Percentiles rank a stretch among this genome's conserved stretches.
phyloP scores from a whole-genome alignment of 2,888 invertebrate species.

The Leucania comma region DNA sequence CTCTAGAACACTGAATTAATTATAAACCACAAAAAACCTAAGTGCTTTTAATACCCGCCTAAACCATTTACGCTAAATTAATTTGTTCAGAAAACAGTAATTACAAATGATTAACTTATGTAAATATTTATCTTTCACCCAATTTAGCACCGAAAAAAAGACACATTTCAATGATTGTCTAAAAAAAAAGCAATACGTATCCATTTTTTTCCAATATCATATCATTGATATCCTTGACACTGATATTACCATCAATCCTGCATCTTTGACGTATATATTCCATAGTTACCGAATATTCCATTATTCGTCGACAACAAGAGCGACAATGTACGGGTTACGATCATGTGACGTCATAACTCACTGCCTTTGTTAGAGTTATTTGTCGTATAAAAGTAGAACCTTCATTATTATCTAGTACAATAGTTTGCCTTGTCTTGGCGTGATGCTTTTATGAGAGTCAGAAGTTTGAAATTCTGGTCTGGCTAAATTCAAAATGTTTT shows the following conservation, averaged over 20 bases:
- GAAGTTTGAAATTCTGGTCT: not conserved
- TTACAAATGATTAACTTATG: not conserved
- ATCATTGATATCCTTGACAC: not conserved
- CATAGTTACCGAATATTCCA: slow-evolving; percentile 1
- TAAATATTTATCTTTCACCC: too few species aligned
- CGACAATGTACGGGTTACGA: slow-evolving; percentile 42
- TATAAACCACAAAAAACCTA: not conserved
- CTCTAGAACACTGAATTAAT: not conserved
- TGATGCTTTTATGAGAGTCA: not conserved
- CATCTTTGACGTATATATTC: slow-evolving; percentile 13
- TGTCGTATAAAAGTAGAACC: slow-evolving; percentile 41
- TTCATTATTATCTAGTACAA: slow-evolving; percentile 28
- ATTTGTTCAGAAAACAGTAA: not conserved
- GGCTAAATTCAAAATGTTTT: not conserved
- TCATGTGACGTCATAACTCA: slow-evolving; percentile 43
- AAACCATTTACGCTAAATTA: not conserved
- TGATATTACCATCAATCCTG: slow-evolving; percentile 1
- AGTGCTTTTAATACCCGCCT: not conserved
- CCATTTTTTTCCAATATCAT: not conserved
- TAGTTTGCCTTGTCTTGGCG: slow-evolving; percentile 22
- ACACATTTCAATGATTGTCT: too few species aligned
- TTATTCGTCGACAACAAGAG: slow-evolving; percentile 20
- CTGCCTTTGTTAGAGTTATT: slow-evolving; percentile 37
- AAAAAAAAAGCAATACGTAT: not conserved
- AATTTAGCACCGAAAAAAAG: too few species aligned